Conservation (phyloP, 2,113 vertebrate species). For the Nycticorax nycticorax region DNA sequence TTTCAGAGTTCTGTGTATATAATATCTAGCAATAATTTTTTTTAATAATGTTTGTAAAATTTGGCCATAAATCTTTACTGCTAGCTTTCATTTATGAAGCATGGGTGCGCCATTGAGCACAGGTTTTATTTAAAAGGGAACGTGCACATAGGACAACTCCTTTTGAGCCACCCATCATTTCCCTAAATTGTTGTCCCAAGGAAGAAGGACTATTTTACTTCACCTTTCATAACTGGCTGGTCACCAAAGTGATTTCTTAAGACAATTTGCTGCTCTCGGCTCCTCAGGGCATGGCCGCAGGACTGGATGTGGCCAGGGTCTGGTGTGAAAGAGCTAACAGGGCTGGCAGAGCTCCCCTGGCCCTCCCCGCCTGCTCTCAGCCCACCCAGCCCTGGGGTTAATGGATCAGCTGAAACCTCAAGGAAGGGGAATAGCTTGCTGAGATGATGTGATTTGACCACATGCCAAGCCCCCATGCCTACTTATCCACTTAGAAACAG, state of each 20-base stretch:
- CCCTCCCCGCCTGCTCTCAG: background rate
- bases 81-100: background rate
- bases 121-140: background rate
- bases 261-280: background rate
- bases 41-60: slow-evolving; percentile 5
- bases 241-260: background rate
- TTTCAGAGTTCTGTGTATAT: background rate
- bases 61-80: background rate
- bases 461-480: background rate
- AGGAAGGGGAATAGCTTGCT: background rate
- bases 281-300: background rate
- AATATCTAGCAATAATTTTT: background rate
- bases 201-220: background rate
- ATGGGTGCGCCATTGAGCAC: background rate
- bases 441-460: background rate
- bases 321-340: background rate
- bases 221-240: background rate
- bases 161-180: background rate
- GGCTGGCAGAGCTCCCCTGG: background rate
- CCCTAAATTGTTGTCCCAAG: background rate
- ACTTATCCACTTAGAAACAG: slow-evolving; percentile 9
- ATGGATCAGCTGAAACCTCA: background rate
- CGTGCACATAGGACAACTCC: background rate
- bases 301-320: background rate
- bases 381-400: background rate